Evolutionary conservation across 1,140 invertebrate species (phyloP), one percentile per base, ranked within the genome.

Genomic region (Gryllus bimaculatus): DNA sequence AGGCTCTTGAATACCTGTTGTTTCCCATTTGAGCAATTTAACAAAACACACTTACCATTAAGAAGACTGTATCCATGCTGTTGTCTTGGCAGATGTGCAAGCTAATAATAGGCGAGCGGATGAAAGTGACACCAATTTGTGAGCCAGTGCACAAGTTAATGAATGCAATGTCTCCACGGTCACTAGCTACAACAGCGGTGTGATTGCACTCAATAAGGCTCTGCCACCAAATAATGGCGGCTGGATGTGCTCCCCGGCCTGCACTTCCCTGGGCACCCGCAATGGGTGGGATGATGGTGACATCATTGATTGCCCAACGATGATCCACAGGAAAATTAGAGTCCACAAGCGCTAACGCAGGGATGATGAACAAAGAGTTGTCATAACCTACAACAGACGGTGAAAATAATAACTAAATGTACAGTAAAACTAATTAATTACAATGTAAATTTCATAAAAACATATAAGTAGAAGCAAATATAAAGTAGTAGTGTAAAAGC

Each of bases 221-320:
- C 83, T 92, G 89, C 93, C 93, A 94, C 93, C 93, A 94, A 4
- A 89, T 87, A 73, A 92, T 82, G 78, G 86, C 85, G 73, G 87
- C 87, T 39, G 89, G 88, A 75, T 81, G 76, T 47, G 84, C 48
- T 18, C 75, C 39, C 13, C 76, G 76, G 8, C 47, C 26, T 66
- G 54, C 54, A 18, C 54, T 66, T 66, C 54, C 54, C 18, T 66
- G 54, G 54, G 54, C 47, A 13, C 20, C 20, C 10, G 20, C 74
- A 47, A 47, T 21, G 20, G 47, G 74, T 20, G 13, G 76, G 20
- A 77, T n/a, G 47, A 18, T 48, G 18, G 76, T 48, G 15, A 18
- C 21, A 83, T 88, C 86, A 82, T 85, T 83, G 20, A 83, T 81
- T 66, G 87, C 89, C 91, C 92, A 92, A 84, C 87, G 88, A 82